Percentiles rank a stretch among this genome's conserved stretches.
Evolutionary conservation across 2,797 vertebrate genomes (phyloP).

Genomic region (Melanotaenia pygmaea): DNA sequence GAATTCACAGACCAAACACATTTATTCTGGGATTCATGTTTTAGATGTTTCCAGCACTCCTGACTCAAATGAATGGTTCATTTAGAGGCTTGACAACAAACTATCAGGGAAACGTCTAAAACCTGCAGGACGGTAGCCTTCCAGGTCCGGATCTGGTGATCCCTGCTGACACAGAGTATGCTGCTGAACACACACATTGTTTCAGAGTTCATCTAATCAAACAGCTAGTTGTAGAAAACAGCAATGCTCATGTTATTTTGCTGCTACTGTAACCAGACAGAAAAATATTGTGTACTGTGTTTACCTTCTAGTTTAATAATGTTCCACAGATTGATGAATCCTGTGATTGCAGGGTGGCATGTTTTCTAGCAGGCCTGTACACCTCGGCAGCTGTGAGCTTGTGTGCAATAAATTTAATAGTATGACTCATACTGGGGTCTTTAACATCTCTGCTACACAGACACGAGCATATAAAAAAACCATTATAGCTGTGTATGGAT

Average conservation of each 20-base stretch:
- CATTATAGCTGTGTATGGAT: not conserved
- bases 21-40: too few relatives aligned
- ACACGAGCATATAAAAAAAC: not conserved
- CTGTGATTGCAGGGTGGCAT: not conserved
- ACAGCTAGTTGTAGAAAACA: too few relatives aligned
- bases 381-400: not conserved
- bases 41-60: too few relatives aligned
- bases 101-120: too few relatives aligned
- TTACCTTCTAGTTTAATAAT: not conserved
- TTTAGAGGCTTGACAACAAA: too few relatives aligned
- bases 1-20: too few relatives aligned
- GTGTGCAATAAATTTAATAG: not conserved
- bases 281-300: not conserved
- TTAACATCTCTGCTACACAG: not conserved
- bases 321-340: not conserved
- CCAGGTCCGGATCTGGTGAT: too few relatives aligned
- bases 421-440: not conserved
- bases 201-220: too few relatives aligned
- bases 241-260: not conserved
- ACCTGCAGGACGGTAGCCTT: too few relatives aligned
- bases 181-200: too few relatives aligned
- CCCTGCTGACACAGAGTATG: too few relatives aligned
- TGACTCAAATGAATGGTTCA: too few relatives aligned
- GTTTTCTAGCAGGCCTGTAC: slow-evolving; percentile 11
- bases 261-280: not conserved